A percentile compares a stretch with the other conserved stretches of the same genome.
Conservation (phyloP, 2,888 invertebrate species). For the Crematogaster levior region DNA sequence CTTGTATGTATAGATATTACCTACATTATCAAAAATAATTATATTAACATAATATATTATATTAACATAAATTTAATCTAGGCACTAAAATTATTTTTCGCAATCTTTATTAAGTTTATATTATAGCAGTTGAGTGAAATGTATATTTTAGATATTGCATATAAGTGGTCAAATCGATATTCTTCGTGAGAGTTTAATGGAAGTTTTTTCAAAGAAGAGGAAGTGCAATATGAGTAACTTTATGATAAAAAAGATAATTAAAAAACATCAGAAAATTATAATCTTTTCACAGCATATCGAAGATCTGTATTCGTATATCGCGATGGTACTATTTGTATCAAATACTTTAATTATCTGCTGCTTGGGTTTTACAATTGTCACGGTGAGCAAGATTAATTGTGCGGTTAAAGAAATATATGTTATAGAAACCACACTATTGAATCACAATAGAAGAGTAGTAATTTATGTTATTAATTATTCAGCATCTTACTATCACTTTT, state of each 20-base stretch:
- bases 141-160: conserved; percentile 48
- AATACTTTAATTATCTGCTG: conserved; percentile 61
- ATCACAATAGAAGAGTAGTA: background rate
- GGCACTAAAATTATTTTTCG: background rate
- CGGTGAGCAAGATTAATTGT: conserved; percentile 53
- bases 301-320: conserved; percentile 44
- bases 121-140: background rate
- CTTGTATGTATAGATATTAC: too few relatives aligned
- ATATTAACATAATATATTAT: background rate
- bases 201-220: background rate
- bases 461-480: background rate
- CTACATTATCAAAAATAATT: too few relatives aligned
- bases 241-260: background rate
- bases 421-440: background rate
- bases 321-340: conserved; percentile 57
- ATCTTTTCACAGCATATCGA: conserved; percentile 21
- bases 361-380: conserved; percentile 62
- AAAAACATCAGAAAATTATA: conserved; percentile 24
- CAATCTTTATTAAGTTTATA: background rate
- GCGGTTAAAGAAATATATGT: background rate
- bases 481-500: background rate
- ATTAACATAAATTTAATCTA: background rate
- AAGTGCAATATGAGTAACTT: background rate
- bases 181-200: conserved; percentile 18
- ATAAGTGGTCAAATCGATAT: conserved; percentile 48